phyloP scores from a whole-genome alignment of 2,888 invertebrate species.

The Ichneumoninae sp. region DNA sequence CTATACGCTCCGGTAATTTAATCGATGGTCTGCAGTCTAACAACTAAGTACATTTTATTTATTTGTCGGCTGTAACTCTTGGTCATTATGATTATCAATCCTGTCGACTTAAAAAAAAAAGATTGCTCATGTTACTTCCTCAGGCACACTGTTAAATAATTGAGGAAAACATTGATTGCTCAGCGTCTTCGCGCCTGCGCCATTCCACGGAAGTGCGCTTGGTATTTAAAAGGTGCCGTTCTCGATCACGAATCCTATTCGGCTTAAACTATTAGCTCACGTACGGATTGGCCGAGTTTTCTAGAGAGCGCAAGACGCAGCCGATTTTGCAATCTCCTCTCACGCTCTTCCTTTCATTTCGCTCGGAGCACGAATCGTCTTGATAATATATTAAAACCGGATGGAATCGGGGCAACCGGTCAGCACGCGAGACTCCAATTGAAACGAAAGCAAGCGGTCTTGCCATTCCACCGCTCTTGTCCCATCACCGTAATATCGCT shows the following conservation, averaged over 20 bases:
- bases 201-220: conserved; percentile 57
- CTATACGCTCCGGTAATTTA: too few relatives aligned
- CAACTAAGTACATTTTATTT: too few relatives aligned
- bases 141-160: conserved; percentile 33
- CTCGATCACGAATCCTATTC: conserved; percentile 53
- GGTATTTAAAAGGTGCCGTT: conserved; percentile 46
- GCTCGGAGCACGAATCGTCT: conserved; percentile 24
- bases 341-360: conserved; percentile 55
- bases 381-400: conserved; percentile 24
- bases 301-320: conserved; percentile 27
- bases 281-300: conserved; percentile 40
- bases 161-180: neutral
- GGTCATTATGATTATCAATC: too few relatives aligned
- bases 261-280: conserved; percentile 45
- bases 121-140: conserved; percentile 9
- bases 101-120: too few relatives aligned
- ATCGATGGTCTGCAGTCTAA: too few relatives aligned
- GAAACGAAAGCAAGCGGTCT: neutral
- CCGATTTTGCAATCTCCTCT: conserved; percentile 49
- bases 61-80: too few relatives aligned
- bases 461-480: neutral
- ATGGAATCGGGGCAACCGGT: conserved; percentile 21
- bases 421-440: conserved; percentile 9
- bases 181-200: conserved; percentile 6
- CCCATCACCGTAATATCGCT: too few relatives aligned